Evolutionary conservation across 2,888 invertebrate species (phyloP), one percentile per base, ranked within the genome.

Genomic region (Hofmannophila pseudospretella): DNA sequence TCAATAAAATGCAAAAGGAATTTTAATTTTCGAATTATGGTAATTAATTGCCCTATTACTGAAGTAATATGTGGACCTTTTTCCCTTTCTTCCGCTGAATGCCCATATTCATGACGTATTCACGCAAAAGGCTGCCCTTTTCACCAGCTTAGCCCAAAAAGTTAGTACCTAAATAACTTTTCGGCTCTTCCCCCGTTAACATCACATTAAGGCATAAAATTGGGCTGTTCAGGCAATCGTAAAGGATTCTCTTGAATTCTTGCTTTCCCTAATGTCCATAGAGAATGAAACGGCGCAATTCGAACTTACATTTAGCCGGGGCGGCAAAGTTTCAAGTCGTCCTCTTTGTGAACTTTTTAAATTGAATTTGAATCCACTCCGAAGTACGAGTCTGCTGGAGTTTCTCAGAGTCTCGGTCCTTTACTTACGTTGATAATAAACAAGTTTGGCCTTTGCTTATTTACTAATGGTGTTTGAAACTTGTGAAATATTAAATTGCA

Each of bases 311-410:
- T 33, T 31, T 13, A 26, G 34, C 34, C 28, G 41, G 38, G 41
- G 43, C 43, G 48, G 40, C 28, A 26, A 60, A 68, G 48, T 66
- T 57, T 41, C 40, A 47, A 58, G 51, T 47, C 55, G 45, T 41
- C 41, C 45, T 56, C 60, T 51, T 51, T 54, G 42, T 45, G 53
- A 77, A 78, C 66, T 78, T 79, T 71, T 70, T 62, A 71, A 75
- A 75, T 77, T 75, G 65, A 75, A 68, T 76, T 49, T 43, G 56
- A 62, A 58, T 59, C 56, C 62, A 36, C 19, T 30, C 9, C 12
- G 12, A 8, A 19, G 20, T 12, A 4, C 27, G 14, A 32, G 32
- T 53, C 45, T 38, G 41, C 45, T 38, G 41, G 59, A 61, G 54
- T 67, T 65, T 36, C 36, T 34, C 23, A 41, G 36, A 44, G 36